Base-by-base conservation (phyloP, 2,797 vertebrate genomes). In the Coreius guichenoti region DNA sequence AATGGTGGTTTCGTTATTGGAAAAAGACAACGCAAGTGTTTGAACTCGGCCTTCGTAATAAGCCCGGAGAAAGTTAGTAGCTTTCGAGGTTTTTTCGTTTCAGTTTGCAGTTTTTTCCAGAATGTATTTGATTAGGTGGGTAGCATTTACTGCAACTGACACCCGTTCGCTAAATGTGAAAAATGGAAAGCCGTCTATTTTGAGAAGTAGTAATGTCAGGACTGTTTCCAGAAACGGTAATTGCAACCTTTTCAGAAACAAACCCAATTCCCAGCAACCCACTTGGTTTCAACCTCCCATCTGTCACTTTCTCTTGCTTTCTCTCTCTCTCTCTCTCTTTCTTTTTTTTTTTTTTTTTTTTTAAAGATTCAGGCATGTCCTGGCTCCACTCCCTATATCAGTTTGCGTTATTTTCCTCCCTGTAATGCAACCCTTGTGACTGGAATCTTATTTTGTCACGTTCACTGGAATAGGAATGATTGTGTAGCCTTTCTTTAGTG, bases 221-320 rank as follows among this genome's bases (percentile, higher is more conserved):
- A 90, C 87, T 81, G 80, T 87, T 91, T 90, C 87, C 89, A 76
- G 85, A 43, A 77, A 83, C 72, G 80, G 87, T 92, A 93, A 93
- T 92, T 92, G 90, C 89, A 92, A 90, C 90, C 90, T 91, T 91
- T 89, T 91, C 89, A 91, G 80, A 84, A 85, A 87, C 73, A 8
- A 86, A 87, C 81, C 69, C 79, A 69, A 67, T 77, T 87, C 70
- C 79, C 85, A 85, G 82, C 75, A 87, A 83, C 75, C 75, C 74
- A 63, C 79, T 85, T 54, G 23, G 86, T 90, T 90, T 86, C 88
- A 90, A 87, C 31, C 61, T 74, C 77, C 36, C 68, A 88, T 91
- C 89, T 91, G 79, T 89, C 83, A 91, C 86, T 90, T 86, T 54
- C 67, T 82, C 61, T 56, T 5, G 16, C 58, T 54, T 36, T 31